Percentiles rank a stretch among this genome's conserved stretches.
These are phyloP conservation scores for Macquaria ambigua DNA, from an alignment of 2,113 vertebrate genomes.

Conservation along the genomic window DNA sequence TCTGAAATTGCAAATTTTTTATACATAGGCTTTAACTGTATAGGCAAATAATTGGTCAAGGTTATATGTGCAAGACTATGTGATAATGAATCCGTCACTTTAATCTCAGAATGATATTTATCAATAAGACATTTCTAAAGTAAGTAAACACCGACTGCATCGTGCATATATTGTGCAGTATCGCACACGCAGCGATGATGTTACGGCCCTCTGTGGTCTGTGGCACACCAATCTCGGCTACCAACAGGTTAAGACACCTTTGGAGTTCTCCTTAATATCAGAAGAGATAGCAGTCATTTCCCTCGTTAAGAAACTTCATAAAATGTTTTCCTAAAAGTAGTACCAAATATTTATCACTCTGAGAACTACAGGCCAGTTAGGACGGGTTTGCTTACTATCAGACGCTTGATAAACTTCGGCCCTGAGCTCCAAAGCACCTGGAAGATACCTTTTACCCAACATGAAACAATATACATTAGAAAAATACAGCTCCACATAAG, in stretches of 20 bases:
- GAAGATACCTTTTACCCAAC: not conserved
- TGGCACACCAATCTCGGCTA: not conserved
- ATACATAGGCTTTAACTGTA: no score
- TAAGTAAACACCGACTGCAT: no score
- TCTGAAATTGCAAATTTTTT: no score
- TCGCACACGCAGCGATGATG: no score
- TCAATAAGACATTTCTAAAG: no score
- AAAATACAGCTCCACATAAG: not conserved
- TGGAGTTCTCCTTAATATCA: not conserved
- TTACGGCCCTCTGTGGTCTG: no score
- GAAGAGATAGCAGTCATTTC: not conserved
- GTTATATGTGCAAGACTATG: not conserved
- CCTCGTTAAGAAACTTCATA: not conserved
- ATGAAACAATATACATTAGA: not conserved
- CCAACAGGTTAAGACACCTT: not conserved
- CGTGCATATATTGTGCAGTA: no score
- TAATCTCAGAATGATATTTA: no score
- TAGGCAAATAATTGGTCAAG: not conserved
- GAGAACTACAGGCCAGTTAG: not conserved
- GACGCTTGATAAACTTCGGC: not conserved
- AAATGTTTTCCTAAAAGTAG: not conserved
- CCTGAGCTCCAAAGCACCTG: not conserved
- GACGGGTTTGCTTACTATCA: not conserved
- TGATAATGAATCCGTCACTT: no score
- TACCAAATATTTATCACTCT: not conserved